These are phyloP conservation scores for Pseudorhiza aurosa DNA, from an alignment of 30 jellyfish, hydroid and myxozoan species.

Conservation along the genomic window DNA sequence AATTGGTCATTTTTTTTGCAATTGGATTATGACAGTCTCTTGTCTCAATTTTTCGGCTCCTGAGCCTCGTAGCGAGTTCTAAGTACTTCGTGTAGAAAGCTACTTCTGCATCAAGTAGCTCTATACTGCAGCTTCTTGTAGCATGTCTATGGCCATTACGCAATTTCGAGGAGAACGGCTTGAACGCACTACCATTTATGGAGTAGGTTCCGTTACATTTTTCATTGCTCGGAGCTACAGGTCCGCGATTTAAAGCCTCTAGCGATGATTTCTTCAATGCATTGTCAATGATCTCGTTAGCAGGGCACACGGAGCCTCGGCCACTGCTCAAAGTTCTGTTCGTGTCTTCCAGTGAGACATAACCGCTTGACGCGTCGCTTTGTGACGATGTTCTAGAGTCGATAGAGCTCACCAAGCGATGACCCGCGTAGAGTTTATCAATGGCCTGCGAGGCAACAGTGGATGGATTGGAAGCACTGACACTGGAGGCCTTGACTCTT, in stretches of 20 bases:
- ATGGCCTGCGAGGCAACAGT: not conserved
- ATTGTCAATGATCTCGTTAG: conserved; percentile 25
- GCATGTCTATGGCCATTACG: not conserved
- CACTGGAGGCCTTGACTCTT: not conserved
- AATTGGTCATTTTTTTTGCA: conserved; percentile 7
- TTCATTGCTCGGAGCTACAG: not conserved
- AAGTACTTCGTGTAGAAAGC: conserved; percentile 37
- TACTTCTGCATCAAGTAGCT: conserved; percentile 45
- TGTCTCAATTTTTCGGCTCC: conserved; percentile 14
- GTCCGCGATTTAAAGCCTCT: too few relatives aligned
- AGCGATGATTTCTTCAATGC: too few relatives aligned
- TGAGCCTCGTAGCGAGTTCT: conserved; percentile 35
- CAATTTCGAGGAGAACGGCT: not conserved
- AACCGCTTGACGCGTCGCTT: not conserved
- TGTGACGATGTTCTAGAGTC: not conserved
- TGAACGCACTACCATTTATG: not conserved
- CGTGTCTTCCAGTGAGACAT: not conserved
- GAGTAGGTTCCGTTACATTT: not conserved
- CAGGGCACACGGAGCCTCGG: conserved; percentile 4
- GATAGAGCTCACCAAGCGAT: not conserved
- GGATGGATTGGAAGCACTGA: not conserved
- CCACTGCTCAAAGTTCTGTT: not conserved
- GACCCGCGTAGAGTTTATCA: not conserved
- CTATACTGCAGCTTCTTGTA: not conserved
- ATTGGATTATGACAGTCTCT: conserved; percentile 47